These are phyloP conservation scores for Pangasius krempfi DNA, from an alignment of 2,797 vertebrate species.

Conservation along the genomic window DNA sequence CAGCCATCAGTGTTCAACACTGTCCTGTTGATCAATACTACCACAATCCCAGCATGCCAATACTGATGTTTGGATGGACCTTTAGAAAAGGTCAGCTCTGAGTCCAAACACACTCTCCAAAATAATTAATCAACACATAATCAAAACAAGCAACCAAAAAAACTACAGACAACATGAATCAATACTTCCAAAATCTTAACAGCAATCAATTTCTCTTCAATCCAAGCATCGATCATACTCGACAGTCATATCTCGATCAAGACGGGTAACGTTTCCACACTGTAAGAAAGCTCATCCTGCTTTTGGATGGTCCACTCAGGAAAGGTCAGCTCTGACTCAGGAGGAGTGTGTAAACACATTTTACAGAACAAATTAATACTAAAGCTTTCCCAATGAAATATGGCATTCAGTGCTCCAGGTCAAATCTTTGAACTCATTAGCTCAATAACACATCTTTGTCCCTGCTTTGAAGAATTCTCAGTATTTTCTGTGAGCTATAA, in stretches of 20 bases:
- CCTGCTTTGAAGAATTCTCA: neutral
- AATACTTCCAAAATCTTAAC: neutral
- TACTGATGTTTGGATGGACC: neutral
- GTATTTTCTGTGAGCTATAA: neutral
- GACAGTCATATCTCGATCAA: neutral
- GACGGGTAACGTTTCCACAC: neutral
- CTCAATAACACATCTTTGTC: neutral
- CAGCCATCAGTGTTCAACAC: conserved; percentile 65
- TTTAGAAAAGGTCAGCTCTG: conserved; percentile 27
- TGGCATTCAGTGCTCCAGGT: neutral
- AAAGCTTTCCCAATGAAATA: neutral
- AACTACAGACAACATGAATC: neutral
- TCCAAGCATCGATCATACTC: neutral
- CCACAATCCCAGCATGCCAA: conserved; percentile 22
- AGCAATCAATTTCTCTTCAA: neutral
- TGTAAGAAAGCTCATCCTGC: neutral
- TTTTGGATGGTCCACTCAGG: neutral
- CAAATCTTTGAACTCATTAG: neutral
- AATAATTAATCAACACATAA: neutral
- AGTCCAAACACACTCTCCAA: neutral
- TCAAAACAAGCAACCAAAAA: neutral
- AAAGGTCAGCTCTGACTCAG: neutral
- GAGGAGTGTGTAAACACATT: neutral
- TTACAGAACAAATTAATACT: neutral
- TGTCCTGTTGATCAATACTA: conserved; percentile 67